Evolutionary conservation across 2,888 invertebrate species (phyloP), one percentile per base, ranked within the genome.

Genomic region (Apodemia mormo): DNA sequence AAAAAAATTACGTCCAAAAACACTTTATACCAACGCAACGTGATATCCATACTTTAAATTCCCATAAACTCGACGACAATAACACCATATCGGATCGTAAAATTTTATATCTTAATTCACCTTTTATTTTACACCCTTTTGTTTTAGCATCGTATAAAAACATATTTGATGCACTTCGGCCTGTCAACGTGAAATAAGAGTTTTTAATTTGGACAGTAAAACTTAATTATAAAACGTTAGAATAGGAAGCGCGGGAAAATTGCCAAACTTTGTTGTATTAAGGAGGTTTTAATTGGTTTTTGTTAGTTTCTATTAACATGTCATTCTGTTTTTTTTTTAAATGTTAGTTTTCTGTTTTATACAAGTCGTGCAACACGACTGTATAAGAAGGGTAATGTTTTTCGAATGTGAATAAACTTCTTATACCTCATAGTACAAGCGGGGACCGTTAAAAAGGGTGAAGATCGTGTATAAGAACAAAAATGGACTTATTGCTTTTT

Each of bases 71-170:
- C 75, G 80, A 84, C 87, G 84, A 84, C 86, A 84, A 82, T 85
- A 81, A 84, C 85, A 79, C 81, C 77, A 79, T 86, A 86, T 86
- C 86, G 82, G 86, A 79, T 90, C 92, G 88, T 92, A 91, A 92
- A 92, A 80, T 83, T 88, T 90, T 92, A 92, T 90, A 87, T 83
- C 88, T 90, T 86, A 83, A 90, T 89, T 86, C 82, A 82, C 85
- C 79, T 78, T 78, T 84, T 22, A 85, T 86, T 85, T 85, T 83
- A 82, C 9, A 43, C 43, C 43, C 43, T 43, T 43, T 43, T 43
- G 80, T 82, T 83, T 84, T 86, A 10, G 43, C 10, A 10, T 43
- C 43, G 43, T 29, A 37, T 22, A 56, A 29, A 56, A 56, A 56
- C 4, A 29, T 5, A 30, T 56, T 56, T 58, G 58, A 30, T 33